Evolutionary conservation across 1,140 invertebrate genomes (phyloP), one percentile per base, ranked within the genome.

Genomic region (Drosophila lowei): DNA sequence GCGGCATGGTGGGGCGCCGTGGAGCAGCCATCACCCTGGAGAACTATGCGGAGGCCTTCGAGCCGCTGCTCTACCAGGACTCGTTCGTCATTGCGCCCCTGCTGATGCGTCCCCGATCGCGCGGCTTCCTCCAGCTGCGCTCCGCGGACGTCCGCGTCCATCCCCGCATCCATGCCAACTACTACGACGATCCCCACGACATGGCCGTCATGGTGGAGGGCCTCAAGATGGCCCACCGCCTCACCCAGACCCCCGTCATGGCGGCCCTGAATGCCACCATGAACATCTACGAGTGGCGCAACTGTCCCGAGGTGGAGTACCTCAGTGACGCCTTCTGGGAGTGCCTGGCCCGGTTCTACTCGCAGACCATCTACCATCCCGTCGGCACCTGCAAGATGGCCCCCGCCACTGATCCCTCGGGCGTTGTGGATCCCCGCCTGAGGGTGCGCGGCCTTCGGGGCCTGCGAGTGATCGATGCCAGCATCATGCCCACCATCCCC

Each of bases 141-240:
- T 94, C 94, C n/a, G 90, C 91, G 0, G 93, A 97, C 88, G 95
- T 96, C 0, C 90, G 92, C 16, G 92, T 94, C 0, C 93, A 95
- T 76, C 97, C 97, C 0, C 88, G 94, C 6, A 97, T 98, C 38
- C 95, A 95, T 89, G 95, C 97, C 1, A 96, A 96, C 80, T 98
- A 97, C 89, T 95, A 95, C 48, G 90, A 93, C 0, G 92, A 96
- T 91, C 94, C 94, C 0, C 89, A 93, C 8, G 96, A 97, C 79
- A 90, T 96, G 9, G 93, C 94, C 75, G 91, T 94, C 46, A 90
- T 97, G 90, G 94, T 96, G 90, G 95, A 96, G 91, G 96, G 95
- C 0, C 94, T 94, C 0, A 95, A 95, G 88, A 92, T 97, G 62
- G 93, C 93, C 0, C 92, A 96, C 49, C 92, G 91, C 0, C 73